These are phyloP conservation scores for Machaerirhynchus nigripectus DNA, from an alignment of 2,113 vertebrate genomes.

Conservation along the genomic window DNA sequence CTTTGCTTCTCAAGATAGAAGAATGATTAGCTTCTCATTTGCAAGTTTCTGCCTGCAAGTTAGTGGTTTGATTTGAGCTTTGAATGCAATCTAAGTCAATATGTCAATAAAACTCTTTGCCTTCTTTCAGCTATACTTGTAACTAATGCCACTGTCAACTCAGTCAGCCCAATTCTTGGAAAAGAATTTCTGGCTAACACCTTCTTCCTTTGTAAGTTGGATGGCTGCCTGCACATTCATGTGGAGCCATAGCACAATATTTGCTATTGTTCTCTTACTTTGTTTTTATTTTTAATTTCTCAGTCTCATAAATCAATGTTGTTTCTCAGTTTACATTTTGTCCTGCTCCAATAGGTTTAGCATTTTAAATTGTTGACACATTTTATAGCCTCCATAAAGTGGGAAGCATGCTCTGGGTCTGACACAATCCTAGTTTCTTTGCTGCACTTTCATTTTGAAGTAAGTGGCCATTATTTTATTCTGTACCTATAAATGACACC, in stretches of 20 bases:
- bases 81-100: not conserved
- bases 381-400: not conserved
- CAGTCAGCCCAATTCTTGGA: not conserved
- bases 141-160: not conserved
- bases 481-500: not conserved
- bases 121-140: not conserved
- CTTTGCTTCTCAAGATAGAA: not conserved
- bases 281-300: constrained; percentile 26
- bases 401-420: not conserved
- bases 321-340: not conserved
- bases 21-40: not conserved
- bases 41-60: not conserved
- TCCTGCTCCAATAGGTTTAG: not conserved
- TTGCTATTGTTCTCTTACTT: not conserved
- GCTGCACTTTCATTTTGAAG: not conserved
- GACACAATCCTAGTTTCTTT: not conserved
- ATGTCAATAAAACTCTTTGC: not conserved
- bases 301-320: not conserved
- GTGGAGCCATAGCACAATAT: not conserved
- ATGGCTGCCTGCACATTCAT: not conserved
- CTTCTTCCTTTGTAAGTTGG: not conserved
- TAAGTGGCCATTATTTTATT: not conserved
- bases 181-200: not conserved
- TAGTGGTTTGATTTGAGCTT: not conserved
- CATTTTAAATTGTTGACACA: not conserved